Conservation (phyloP, 2,888 invertebrate genomes). For the Fragum fragum region DNA sequence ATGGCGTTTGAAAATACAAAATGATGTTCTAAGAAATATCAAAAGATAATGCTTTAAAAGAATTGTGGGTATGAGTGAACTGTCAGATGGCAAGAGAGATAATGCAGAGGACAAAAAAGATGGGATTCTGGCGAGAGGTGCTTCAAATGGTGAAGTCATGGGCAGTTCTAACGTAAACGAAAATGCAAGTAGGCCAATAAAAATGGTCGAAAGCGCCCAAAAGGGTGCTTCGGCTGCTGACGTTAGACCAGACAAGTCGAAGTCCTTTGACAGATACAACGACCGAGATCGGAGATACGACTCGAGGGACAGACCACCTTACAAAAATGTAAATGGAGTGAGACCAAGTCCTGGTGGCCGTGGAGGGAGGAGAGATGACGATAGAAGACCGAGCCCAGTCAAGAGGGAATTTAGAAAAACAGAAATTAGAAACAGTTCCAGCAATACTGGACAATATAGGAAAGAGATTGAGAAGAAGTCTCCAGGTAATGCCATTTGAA, state of each 20-base stretch:
- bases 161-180: constrained; percentile 74
- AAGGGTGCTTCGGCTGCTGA: constrained; percentile 50
- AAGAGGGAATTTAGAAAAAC: constrained; percentile 47
- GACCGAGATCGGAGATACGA: constrained; percentile 53
- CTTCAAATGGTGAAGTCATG: constrained; percentile 58
- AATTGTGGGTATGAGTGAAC: constrained; percentile 76
- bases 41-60: constrained; percentile 41
- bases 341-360: constrained; percentile 60
- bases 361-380: constrained; percentile 70
- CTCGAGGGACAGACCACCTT: constrained; percentile 41
- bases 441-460: constrained; percentile 42
- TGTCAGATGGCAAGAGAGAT: constrained; percentile 74
- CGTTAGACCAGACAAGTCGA: constrained; percentile 52
- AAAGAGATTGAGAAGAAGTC: constrained; percentile 44
- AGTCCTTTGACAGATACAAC: constrained; percentile 57
- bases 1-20: constrained; percentile 22
- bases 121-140: constrained; percentile 56
- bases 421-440: constrained; percentile 37
- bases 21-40: not conserved
- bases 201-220: constrained; percentile 65
- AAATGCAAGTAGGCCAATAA: constrained; percentile 72
- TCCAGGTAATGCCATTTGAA: not conserved
- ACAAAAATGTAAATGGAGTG: constrained; percentile 57
- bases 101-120: constrained; percentile 75
- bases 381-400: constrained; percentile 64